phyloP scores from a whole-genome alignment of 2,113 vertebrate species.

The Neotoma lepida region DNA sequence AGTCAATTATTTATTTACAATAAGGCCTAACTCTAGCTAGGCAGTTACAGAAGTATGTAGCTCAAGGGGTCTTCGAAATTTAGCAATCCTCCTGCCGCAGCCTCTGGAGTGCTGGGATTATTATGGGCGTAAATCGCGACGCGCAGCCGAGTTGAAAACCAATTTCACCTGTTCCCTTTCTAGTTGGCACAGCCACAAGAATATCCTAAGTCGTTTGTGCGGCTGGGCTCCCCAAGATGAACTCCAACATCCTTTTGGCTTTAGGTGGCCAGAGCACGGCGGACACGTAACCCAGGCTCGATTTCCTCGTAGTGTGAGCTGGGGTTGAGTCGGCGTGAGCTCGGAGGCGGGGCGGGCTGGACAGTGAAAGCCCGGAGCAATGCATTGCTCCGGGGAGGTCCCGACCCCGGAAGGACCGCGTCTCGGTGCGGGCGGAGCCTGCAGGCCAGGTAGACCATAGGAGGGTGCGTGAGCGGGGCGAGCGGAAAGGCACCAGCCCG shows the following conservation, averaged over 20 bases:
- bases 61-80: not conserved
- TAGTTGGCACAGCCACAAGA: not conserved
- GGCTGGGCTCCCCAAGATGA: not conserved
- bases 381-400: not conserved
- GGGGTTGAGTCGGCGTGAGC: not conserved
- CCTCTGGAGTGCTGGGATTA: not conserved
- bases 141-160: not conserved
- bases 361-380: not conserved
- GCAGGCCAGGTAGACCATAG: not conserved
- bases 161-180: not conserved
- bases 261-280: not conserved
- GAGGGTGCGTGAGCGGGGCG: conserved; percentile 19
- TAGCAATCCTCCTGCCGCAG: not conserved
- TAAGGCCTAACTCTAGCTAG: not conserved
- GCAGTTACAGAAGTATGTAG: not conserved
- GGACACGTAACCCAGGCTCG: conserved; percentile 25
- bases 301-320: not conserved
- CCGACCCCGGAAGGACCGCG: not conserved
- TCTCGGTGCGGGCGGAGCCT: not conserved
- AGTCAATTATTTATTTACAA: not conserved
- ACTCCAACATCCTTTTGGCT: not conserved
- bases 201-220: not conserved
- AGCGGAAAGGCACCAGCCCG: not conserved
- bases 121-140: not conserved
- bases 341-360: not conserved